A percentile compares a stretch with the other conserved stretches of the same genome.
These are phyloP conservation scores for Melitaea cinxia DNA, from an alignment of 1,140 invertebrate genomes.

Conservation along the genomic window DNA sequence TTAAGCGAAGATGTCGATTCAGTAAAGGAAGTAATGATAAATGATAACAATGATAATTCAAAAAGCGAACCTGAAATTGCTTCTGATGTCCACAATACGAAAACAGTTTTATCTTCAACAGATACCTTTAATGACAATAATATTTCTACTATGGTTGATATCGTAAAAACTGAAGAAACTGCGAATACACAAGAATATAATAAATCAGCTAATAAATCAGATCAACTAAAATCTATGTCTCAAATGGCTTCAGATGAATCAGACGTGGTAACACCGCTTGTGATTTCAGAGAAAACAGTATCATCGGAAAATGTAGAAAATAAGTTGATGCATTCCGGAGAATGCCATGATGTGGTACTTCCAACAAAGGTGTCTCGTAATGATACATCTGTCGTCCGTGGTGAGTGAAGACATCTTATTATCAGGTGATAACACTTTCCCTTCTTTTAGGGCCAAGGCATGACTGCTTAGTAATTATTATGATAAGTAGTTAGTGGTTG, in stretches of 20 bases:
- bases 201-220: background rate
- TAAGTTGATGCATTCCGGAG: constrained; percentile 66
- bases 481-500: constrained; percentile 51
- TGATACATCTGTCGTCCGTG: constrained; percentile 73
- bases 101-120: background rate
- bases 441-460: constrained; percentile 74
- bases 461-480: constrained; percentile 56
- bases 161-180: constrained; percentile 12
- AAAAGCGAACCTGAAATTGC: constrained; percentile 10
- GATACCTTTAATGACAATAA: constrained; percentile 15
- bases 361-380: constrained; percentile 67
- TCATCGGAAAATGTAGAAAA: constrained; percentile 32
- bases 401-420: constrained; percentile 80
- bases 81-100: background rate
- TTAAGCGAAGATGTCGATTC: constrained; percentile 69
- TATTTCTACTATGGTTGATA: constrained; percentile 19
- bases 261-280: constrained; percentile 66
- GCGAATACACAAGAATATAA: background rate
- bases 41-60: constrained; percentile 22
- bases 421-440: constrained; percentile 79
- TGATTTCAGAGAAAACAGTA: constrained; percentile 29
- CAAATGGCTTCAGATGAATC: constrained; percentile 58
- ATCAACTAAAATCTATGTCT: constrained; percentile 4
- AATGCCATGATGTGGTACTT: constrained; percentile 69
- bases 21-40: constrained; percentile 53